A percentile compares a stretch with the other conserved stretches of the same genome.
Conservation (phyloP, 92 coral and sea anemone species). For the Heliopora coerulea region DNA sequence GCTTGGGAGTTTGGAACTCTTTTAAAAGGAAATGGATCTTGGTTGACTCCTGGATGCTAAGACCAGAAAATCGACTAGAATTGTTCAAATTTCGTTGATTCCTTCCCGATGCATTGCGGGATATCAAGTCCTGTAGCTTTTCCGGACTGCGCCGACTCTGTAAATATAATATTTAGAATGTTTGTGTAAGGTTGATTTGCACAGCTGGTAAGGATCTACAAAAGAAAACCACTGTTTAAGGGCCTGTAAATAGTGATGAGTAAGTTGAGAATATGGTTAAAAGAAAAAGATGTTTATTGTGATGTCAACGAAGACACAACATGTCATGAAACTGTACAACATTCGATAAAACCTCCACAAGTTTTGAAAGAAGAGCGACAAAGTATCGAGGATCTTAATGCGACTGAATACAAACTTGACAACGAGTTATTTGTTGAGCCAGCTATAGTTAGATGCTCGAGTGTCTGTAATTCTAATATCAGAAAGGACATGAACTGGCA, state of each 20-base stretch:
- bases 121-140: too few species aligned
- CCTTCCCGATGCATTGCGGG: too few species aligned
- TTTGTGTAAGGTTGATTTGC: too few species aligned
- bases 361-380: conserved; percentile 8
- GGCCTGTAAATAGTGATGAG: neutral
- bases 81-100: too few species aligned
- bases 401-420: conserved; percentile 36
- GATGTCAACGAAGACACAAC: conserved; percentile 84
- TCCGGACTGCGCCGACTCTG: too few species aligned
- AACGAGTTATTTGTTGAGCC: conserved; percentile 24
- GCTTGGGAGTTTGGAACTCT: too few species aligned
- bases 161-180: too few species aligned
- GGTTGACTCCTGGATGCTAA: too few species aligned
- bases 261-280: conserved; percentile 33
- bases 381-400: neutral
- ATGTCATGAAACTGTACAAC: conserved; percentile 52
- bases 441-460: conserved; percentile 22
- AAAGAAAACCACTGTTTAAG: too few species aligned
- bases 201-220: too few species aligned
- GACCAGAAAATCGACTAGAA: too few species aligned
- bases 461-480: neutral
- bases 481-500: conserved; percentile 12
- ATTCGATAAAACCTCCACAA: neutral
- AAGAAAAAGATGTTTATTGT: conserved; percentile 43
- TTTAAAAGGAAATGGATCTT: too few species aligned